Evolutionary conservation across 2,888 invertebrate species (phyloP).

Genomic region (Netelia fuscicornis): DNA sequence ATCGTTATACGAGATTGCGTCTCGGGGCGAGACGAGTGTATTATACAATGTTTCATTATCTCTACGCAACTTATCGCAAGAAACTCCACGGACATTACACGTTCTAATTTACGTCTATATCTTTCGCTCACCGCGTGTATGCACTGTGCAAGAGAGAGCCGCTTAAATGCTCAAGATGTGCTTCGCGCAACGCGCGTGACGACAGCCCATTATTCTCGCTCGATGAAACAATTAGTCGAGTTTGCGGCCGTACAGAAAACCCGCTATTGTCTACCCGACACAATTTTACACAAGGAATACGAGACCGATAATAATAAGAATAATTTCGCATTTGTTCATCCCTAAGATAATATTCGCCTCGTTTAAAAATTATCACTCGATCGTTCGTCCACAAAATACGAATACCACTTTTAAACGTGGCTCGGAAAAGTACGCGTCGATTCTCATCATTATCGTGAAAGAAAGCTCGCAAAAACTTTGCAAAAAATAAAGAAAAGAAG

Average conservation of each 20-base stretch:
- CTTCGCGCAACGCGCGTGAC: slow-evolving; percentile 73
- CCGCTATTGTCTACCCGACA: slow-evolving; percentile 25
- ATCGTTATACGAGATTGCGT: background rate
- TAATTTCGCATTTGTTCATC: background rate
- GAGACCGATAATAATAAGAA: background rate
- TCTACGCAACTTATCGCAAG: background rate
- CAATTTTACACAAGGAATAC: background rate
- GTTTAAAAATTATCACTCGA: slow-evolving; percentile 2
- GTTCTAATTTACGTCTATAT: slow-evolving; percentile 9
- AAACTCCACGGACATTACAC: background rate
- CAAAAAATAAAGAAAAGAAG: background rate
- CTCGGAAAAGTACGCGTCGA: background rate
- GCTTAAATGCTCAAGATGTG: slow-evolving; percentile 64
- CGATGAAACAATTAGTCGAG: slow-evolving; percentile 79
- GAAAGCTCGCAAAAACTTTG: background rate
- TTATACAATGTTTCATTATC: background rate
- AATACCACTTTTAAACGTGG: background rate
- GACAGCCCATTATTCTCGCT: slow-evolving; percentile 75
- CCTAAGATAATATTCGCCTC: background rate
- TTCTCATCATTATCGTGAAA: slow-evolving; percentile 24
- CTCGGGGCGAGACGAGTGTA: background rate
- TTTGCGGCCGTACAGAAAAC: slow-evolving; percentile 40
- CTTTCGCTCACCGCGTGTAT: background rate
- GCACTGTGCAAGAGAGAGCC: slow-evolving; percentile 39
- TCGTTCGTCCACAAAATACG: background rate